A percentile compares a stretch with the other conserved stretches of the same genome.
phyloP scores from a whole-genome alignment of 1,140 invertebrate species.

The Manduca sexta region DNA sequence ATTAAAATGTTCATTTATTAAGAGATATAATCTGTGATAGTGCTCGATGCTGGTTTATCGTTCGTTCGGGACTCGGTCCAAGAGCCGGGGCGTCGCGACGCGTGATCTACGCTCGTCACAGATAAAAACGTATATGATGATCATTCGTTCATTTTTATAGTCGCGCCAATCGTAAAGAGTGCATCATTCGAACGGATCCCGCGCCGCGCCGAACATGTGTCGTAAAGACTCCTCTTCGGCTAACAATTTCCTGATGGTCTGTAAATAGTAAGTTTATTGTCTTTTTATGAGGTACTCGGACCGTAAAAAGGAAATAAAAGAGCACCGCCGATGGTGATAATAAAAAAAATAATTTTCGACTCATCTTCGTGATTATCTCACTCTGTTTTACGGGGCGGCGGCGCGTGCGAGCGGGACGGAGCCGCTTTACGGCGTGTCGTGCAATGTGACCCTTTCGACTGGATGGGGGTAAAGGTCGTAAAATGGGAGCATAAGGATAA shows the following conservation, averaged over 20 bases:
- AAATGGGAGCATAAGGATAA: conserved; percentile 73
- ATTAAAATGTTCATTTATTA: too few species aligned
- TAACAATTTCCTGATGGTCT: conserved; percentile 74
- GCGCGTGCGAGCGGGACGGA: conserved; percentile 44
- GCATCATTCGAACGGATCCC: conserved; percentile 44
- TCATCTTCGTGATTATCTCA: conserved; percentile 70
- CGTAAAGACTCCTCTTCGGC: conserved; percentile 71
- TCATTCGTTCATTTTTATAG: conserved; percentile 60
- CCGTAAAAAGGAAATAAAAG: conserved; percentile 74
- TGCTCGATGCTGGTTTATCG: too few species aligned
- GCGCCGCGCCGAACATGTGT: conserved; percentile 60
- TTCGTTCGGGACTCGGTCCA: neutral
- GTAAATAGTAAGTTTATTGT: conserved; percentile 74
- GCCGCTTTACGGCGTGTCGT: conserved; percentile 54
- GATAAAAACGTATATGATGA: conserved; percentile 44
- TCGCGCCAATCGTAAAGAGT: conserved; percentile 64
- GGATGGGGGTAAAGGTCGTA: conserved; percentile 70
- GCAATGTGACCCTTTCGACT: conserved; percentile 65
- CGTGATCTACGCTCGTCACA: conserved; percentile 30
- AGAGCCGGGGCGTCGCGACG: neutral
- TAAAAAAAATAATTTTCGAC: conserved; percentile 74
- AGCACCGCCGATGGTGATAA: conserved; percentile 73
- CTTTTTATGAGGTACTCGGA: conserved; percentile 74
- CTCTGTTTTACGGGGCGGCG: conserved; percentile 47
- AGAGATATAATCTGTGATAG: neutral